Conservation (phyloP, 2,888 invertebrate genomes). For the Troides aeacus region DNA sequence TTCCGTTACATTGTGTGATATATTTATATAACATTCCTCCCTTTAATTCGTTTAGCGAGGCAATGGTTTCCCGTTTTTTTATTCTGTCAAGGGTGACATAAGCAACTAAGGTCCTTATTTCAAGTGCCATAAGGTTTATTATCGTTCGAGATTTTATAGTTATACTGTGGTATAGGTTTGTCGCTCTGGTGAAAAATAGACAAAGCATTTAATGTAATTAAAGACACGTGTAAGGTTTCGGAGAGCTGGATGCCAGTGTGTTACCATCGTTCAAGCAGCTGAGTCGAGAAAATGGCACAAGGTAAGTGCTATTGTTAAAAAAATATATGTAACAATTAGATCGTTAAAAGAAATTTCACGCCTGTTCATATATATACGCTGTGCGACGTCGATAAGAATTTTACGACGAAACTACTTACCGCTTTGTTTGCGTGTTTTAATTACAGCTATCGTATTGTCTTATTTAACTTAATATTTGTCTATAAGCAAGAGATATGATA, state of each 20-base stretch:
- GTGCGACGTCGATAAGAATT: background rate
- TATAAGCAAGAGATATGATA: no score
- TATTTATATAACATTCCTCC: slow-evolving; percentile 24
- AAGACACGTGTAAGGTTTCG: slow-evolving; percentile 46
- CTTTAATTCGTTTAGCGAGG: slow-evolving; percentile 28
- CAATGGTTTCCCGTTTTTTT: slow-evolving; percentile 2
- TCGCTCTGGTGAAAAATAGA: slow-evolving; percentile 36
- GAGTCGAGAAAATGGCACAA: slow-evolving; percentile 41
- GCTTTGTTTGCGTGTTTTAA: no score
- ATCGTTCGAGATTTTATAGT: slow-evolving; percentile 6
- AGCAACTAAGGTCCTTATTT: background rate
- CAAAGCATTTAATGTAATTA: slow-evolving; percentile 56
- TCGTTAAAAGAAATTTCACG: slow-evolving; percentile 3
- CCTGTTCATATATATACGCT: background rate
- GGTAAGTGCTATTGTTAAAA: slow-evolving; percentile 36
- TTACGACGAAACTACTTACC: background rate
- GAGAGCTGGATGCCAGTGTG: slow-evolving; percentile 42
- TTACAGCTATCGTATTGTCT: background rate
- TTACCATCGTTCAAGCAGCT: slow-evolving; percentile 35
- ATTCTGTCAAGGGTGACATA: background rate
- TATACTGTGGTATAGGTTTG: background rate
- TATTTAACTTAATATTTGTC: background rate
- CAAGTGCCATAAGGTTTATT: slow-evolving; percentile 18
- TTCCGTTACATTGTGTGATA: background rate
- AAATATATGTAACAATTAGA: background rate